Evolutionary conservation across 2,113 vertebrate species (phyloP), one percentile per base, ranked within the genome.

Genomic region (Phylloscopus trochilus): DNA sequence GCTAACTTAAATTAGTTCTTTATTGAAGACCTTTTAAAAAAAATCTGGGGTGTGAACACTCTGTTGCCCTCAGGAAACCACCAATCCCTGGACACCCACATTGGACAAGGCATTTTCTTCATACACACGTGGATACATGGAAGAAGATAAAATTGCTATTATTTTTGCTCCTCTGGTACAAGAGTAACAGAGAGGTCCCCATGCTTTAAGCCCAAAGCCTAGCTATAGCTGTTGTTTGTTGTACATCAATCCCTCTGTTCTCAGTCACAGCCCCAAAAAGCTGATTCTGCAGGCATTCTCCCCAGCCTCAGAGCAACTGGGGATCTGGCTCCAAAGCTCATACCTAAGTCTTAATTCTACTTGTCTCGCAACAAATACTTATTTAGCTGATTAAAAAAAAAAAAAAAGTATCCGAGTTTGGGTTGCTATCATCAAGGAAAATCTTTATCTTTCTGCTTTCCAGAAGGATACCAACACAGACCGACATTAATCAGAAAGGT

Each of bases 201-300:
- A 28, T 39, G 20, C 23, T 79, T 35, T 52, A 77, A 87, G 31
- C 30, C 22, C 24, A 86, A 84, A 62, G 10, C 8, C 17, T 31
- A 73, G 49, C 62, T 86, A 68, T 66, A 22, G 14, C 4, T 59
- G 23, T 1, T 23, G 11, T n/a, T 41, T 75, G 20, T 26, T 33
- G 27, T 27, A 66, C 18, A 35, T 49, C 24, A 66, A 39, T 80
- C 17, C 7, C 52, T 59, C 37, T 56, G 24, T 18, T 56, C 41
- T 19, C 0, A 0, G 15, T 41, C 52, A 69, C 4, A 11, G 31
- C 17, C 31, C 17, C 51, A 60, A 66, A 83, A 64, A 84, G n/a
- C 26, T 44, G 35, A 41, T 46, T 69, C 58, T 83, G 41, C 13
- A 55, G 44, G 44, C 23, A 22, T 72, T 51, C 46, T 43, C 68